Percentiles rank a stretch among this genome's conserved stretches.
These are phyloP conservation scores for Xiphophorus couchianus DNA, from an alignment of 2,113 vertebrate species.

Conservation along the genomic window DNA sequence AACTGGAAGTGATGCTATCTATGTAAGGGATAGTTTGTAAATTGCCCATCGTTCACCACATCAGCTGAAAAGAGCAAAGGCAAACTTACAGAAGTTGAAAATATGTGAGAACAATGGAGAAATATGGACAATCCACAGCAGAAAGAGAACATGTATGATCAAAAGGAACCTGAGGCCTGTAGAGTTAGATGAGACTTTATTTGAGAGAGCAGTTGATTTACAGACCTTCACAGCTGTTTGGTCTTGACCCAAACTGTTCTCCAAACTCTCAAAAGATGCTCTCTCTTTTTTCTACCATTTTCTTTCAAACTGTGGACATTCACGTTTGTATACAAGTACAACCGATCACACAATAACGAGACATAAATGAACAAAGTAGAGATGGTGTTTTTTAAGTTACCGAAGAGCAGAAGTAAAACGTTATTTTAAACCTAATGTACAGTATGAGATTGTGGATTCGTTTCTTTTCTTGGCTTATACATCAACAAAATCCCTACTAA, in stretches of 20 bases:
- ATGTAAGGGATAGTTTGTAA: too few relatives aligned
- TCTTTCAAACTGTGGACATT: background rate
- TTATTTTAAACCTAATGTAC: background rate
- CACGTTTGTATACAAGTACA: background rate
- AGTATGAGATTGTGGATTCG: background rate
- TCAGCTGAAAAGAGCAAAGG: background rate
- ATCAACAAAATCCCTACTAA: background rate
- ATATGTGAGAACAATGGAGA: background rate
- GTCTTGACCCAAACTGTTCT: background rate
- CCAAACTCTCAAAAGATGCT: background rate
- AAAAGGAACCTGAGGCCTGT: too few relatives aligned
- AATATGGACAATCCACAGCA: background rate
- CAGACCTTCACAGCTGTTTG: too few relatives aligned
- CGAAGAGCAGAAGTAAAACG: background rate
- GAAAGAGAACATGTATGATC: too few relatives aligned
- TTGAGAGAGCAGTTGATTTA: background rate
- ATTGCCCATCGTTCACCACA: too few relatives aligned
- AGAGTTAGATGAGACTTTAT: too few relatives aligned
- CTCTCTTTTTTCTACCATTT: background rate
- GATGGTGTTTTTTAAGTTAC: background rate
- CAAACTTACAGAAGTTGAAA: background rate
- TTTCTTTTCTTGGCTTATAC: slow-evolving; percentile 5
- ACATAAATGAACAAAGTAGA: background rate
- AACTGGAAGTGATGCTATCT: background rate
- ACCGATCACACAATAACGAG: background rate